A percentile compares a stretch with the other conserved stretches of the same genome.
Evolutionary conservation across 2,888 invertebrate species (phyloP).

Genomic region (Heliconius erato): DNA sequence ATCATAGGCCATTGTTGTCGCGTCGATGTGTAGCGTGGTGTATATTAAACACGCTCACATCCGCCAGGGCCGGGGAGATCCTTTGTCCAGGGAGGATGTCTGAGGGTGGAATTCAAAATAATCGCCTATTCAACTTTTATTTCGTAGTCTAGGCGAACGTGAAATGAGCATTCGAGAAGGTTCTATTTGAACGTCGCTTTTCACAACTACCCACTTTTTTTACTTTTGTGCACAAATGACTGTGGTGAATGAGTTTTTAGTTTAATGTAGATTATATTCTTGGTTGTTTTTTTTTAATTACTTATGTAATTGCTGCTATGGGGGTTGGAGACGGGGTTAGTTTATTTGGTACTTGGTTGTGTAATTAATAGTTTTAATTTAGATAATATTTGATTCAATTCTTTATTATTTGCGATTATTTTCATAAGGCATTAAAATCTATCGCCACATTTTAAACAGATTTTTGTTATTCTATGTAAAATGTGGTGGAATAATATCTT

Average conservation of each 20-base stretch:
- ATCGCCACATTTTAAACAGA: too few species aligned
- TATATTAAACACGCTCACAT: constrained; percentile 67
- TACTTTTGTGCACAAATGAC: constrained; percentile 18
- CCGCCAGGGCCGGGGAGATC: constrained; percentile 63
- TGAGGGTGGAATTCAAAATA: constrained; percentile 52
- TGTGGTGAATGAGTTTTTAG: constrained; percentile 21
- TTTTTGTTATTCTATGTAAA: too few species aligned
- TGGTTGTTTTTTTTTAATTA: constrained; percentile 26
- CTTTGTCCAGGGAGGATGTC: constrained; percentile 68
- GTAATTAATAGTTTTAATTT: neutral
- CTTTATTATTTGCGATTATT: too few species aligned
- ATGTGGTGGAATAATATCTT: neutral
- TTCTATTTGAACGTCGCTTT: constrained; percentile 43
- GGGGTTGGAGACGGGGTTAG: neutral
- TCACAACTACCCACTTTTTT: constrained; percentile 21
- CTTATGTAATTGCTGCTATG: neutral
- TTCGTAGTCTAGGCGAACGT: constrained; percentile 34
- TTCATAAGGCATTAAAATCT: too few species aligned
- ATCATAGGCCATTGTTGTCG: constrained; percentile 68
- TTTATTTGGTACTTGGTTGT: neutral
- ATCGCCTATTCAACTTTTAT: constrained; percentile 52
- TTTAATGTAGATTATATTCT: constrained; percentile 11
- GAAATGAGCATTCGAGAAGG: constrained; percentile 46
- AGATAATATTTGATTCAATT: too few species aligned
- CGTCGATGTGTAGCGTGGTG: constrained; percentile 55